Percentiles rank a stretch among this genome's conserved stretches.
Conservation (phyloP, 2,888 invertebrate genomes). For the Drosophila imparisetae region DNA sequence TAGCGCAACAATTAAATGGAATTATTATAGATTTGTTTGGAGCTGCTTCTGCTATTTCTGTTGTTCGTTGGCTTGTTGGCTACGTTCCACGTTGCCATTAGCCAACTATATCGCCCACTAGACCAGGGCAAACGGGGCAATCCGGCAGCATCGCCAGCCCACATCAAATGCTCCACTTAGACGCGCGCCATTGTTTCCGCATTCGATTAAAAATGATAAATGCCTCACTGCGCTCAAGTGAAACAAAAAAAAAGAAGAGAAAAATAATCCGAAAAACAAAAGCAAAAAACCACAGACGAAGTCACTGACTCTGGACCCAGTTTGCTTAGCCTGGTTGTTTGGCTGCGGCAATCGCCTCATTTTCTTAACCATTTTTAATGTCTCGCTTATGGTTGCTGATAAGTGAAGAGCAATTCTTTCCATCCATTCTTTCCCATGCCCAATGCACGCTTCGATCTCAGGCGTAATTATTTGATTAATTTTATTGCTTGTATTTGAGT, state of each 20-base stretch:
- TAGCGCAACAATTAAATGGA: slow-evolving; percentile 72
- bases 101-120: slow-evolving; percentile 63
- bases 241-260: slow-evolving; percentile 37
- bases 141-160: slow-evolving; percentile 36
- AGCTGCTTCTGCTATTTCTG: slow-evolving; percentile 39
- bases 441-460: slow-evolving; percentile 13
- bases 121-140: slow-evolving; percentile 8
- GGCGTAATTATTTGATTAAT: slow-evolving; percentile 78
- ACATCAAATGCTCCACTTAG: slow-evolving; percentile 76
- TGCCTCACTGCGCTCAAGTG: slow-evolving; percentile 73
- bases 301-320: slow-evolving; percentile 35
- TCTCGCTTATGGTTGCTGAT: slow-evolving; percentile 73
- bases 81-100: slow-evolving; percentile 38
- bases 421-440: slow-evolving; percentile 8
- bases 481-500: slow-evolving; percentile 64
- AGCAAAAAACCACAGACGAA: slow-evolving; percentile 22
- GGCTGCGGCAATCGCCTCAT: slow-evolving; percentile 37
- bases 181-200: slow-evolving; percentile 81
- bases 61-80: slow-evolving; percentile 59
- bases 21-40: slow-evolving; percentile 76
- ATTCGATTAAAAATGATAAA: slow-evolving; percentile 81
- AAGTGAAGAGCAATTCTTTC: slow-evolving; percentile 54
- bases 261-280: slow-evolving; percentile 33
- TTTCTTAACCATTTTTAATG: slow-evolving; percentile 73
- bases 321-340: slow-evolving; percentile 30